Base-by-base conservation (phyloP, 2,888 invertebrate species). In the Acrobasis suavella region DNA sequence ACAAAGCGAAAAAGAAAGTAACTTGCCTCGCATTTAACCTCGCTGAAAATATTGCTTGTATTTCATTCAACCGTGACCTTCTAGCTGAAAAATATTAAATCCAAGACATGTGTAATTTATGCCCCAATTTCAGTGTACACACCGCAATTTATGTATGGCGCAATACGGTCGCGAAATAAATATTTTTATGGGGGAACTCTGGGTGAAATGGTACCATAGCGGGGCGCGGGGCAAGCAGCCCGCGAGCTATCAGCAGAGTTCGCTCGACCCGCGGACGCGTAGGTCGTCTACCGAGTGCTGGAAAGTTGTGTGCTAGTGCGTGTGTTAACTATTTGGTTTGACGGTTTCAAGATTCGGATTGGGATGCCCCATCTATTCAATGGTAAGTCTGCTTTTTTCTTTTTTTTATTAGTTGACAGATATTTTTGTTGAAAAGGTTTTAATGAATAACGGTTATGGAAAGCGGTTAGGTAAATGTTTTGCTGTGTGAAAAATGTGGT, bases 101-200 rank as follows among this genome's bases (percentile, higher is more conserved):
- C 38, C 56, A 56, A 56, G 56, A 56, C 61, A 65, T 17, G 42
- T 17, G 49, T 62, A 62, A 64, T 65, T 63, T 63, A 65, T 62
- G 49, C 50, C 37, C 51, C 63, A 64, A 64, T 58, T 60, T 58
- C 64, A 61, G 52, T 61, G 67, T 63, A 62, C 51, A 62, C 56
- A 42, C 68, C 68, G 66, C 76, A 81, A 82, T 80, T 78, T 81
- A 85, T 86, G 83, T 82, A 87, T 81, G 83, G 84, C 89, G 89
- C 88, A 87, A 85, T 86, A 87, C 81, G 83, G 78, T 75, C 67
- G 78, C 72, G 74, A 76, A 78, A 76, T 80, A 82, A 83, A 86
- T 87, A 86, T 87, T 89, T 88, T 85, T 83, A 88, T 89, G 85
- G 80, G 81, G 76, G 77, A 82, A 74, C 77, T 78, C 78, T 72